Base-by-base conservation (phyloP, 2,888 invertebrate species). In the Spisula solida region DNA sequence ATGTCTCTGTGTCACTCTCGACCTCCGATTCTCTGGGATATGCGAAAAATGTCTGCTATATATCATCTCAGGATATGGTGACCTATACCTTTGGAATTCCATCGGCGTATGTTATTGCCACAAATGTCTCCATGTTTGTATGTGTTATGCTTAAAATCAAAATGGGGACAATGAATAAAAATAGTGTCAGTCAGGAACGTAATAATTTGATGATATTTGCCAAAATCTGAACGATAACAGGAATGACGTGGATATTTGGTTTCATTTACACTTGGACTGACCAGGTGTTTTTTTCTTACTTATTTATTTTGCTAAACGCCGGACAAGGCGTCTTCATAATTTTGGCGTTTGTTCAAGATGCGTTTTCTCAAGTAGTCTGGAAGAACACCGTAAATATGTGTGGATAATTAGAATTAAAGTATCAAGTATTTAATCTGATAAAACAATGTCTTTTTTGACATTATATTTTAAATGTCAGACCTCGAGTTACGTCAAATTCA, bases 271-370 rank as follows among this genome's bases (percentile, higher is more conserved):
- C 60, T 34, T 89, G 84, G 81, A 88, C 88, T 8, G 75, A 81
- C 0, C 12, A 60, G 6, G 31, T 34, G 20, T 85, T 82, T 14
- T 85, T 91, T 84, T 84, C 87, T 18, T 91, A 85, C n/a, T 14
- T 91, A 20, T 91, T 87, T 56, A 87, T 90, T 14, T n/a, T 91
- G 14, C 29, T 88, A 51, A 88, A 90, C 34, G 90, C 90, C 8
- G 66, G 87, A 25, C 92, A 90, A 60, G 90, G 92, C 16, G 31
- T 92, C 0, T 90, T 92, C 70, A 56, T 92, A 1, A 88, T 92
- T 82, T 25, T 86, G 4, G 85, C 92, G 0, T 90, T 90, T 80
- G 85, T 89, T 85, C 8, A 92, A 90, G 47, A 70, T 41, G 10
- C 66, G 85, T 10, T 87, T 90, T 5, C 20, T 88, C 4, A 34